Evolutionary conservation across 2,888 invertebrate species (phyloP).

Genomic region (Encarsia formosa): DNA sequence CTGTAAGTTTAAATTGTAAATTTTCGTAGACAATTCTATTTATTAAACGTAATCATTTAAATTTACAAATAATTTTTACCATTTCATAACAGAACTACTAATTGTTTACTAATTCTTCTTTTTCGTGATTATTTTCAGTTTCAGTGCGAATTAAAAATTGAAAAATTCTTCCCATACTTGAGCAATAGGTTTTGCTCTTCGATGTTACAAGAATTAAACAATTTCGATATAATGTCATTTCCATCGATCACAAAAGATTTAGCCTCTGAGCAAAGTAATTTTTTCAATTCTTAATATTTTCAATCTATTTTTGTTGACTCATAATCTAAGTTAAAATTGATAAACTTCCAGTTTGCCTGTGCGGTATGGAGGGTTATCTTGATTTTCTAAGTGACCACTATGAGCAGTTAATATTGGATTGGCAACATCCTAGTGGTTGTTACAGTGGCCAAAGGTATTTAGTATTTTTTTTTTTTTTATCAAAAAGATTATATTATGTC

Average conservation of each 20-base stretch:
- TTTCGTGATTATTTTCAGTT: neutral
- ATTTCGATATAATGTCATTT: constrained; percentile 37
- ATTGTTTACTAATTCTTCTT: neutral
- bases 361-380: constrained; percentile 52
- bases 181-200: constrained; percentile 36
- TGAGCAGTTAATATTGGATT: constrained; percentile 44
- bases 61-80: neutral
- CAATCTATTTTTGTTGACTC: neutral
- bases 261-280: constrained; percentile 46
- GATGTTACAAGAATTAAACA: constrained; percentile 41
- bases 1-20: constrained; percentile 30
- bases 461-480: no score
- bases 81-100: neutral
- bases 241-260: constrained; percentile 41
- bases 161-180: constrained; percentile 23
- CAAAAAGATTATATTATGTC: no score
- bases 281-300: neutral
- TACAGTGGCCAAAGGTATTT: constrained; percentile 40
- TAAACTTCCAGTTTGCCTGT: constrained; percentile 48
- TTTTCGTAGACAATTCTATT: no score
- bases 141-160: constrained; percentile 24
- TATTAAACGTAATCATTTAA: no score
- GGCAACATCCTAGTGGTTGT: constrained; percentile 50
- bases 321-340: neutral
- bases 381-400: constrained; percentile 49